Evolutionary conservation across 2,113 vertebrate species (phyloP), one percentile per base, ranked within the genome.

Genomic region (Sapajus apella): DNA sequence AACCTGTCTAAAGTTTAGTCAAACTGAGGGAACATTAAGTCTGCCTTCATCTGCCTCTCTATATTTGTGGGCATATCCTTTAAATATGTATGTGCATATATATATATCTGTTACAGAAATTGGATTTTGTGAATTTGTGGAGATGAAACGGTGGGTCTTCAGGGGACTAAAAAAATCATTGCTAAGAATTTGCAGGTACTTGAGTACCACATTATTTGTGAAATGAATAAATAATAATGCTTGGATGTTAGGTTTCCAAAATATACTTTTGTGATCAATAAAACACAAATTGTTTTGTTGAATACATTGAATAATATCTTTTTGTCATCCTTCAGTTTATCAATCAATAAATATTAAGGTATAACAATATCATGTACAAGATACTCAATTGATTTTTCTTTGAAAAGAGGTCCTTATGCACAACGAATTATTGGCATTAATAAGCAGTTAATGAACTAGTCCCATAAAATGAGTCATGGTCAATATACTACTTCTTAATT

Each of bases 381-480:
- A 72, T 23, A 90, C 16, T 93, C 84, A 85, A 96, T 80, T 95
- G 92, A 95, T 94, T 97, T 97, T 96, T 88, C 95, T 95, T 97
- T 97, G 75, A 96, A 95, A 97, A 83, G 47, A 96, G 32, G 47
- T 52, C 66, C 70, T 96, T 92, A 96, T 90, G 52, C 16, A 84
- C 58, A 77, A 96, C 58, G 58, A 96, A 86, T 90, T 96, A 90
- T 95, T 97, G 94, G 52, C 84, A 50, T 95, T 97, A 88, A 96
- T 97, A 97, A 97, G 96, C 88, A 86, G 93, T 95, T 97, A 97
- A 96, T 97, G 96, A 96, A 92, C 96, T 97, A 77, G 72, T 56
- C 58, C 77, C 66, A 82, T 85, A 97, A 90, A 92, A 88, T 35
- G 58, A 94, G 40, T 72, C 84, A 94, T 20, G 81, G 90, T 95